These are phyloP conservation scores for Salvator merianae DNA, from an alignment of 2,113 vertebrate species.

Conservation along the genomic window DNA sequence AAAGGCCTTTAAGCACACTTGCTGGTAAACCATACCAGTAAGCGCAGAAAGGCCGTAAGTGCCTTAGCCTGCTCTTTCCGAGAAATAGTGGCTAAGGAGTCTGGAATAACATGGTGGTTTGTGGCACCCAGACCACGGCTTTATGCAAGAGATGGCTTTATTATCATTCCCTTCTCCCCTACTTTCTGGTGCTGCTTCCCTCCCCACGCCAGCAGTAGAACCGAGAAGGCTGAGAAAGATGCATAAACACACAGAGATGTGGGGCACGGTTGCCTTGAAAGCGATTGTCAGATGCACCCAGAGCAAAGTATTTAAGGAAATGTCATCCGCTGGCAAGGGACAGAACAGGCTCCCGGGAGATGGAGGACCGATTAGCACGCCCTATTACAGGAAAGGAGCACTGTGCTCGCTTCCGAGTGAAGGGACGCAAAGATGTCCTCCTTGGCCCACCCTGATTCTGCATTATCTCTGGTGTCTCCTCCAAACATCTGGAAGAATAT, in stretches of 20 bases:
- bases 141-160: too few relatives aligned
- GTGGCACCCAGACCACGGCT: too few relatives aligned
- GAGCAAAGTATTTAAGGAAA: background rate
- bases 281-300: background rate
- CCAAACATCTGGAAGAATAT: conserved; percentile 1
- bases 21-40: too few relatives aligned
- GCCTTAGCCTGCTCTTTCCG: too few relatives aligned
- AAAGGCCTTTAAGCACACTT: too few relatives aligned
- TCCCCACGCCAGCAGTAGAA: background rate
- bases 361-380: background rate
- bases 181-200: background rate
- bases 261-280: background rate
- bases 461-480: background rate
- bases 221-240: background rate
- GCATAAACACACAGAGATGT: too few relatives aligned
- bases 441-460: background rate
- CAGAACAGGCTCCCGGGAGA: background rate
- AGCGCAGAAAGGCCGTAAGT: too few relatives aligned
- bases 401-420: background rate
- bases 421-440: background rate
- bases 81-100: too few relatives aligned
- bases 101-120: too few relatives aligned
- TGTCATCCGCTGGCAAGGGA: background rate
- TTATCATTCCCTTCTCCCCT: too few relatives aligned
- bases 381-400: background rate